These are phyloP conservation scores for Orussus abietinus DNA, from an alignment of 1,140 invertebrate genomes.

Conservation along the genomic window DNA sequence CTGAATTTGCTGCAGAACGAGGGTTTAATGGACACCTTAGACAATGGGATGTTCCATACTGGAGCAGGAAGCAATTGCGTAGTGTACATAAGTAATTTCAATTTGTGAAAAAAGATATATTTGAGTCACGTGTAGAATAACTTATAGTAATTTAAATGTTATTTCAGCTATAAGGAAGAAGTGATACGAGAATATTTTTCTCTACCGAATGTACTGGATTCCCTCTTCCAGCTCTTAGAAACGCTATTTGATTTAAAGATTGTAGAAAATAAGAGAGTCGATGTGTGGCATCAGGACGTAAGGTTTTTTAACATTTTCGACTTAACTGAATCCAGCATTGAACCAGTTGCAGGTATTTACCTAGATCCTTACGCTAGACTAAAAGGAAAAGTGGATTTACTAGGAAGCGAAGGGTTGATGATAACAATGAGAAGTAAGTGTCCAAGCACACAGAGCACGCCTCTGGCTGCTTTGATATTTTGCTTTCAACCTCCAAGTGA, in stretches of 20 bases:
- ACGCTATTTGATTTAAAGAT: conserved; percentile 81
- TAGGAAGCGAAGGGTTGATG: conserved; percentile 64
- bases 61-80: conserved; percentile 69
- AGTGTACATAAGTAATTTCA: conserved; percentile 59
- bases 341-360: conserved; percentile 75
- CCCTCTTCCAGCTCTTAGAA: conserved; percentile 71
- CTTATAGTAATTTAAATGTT: conserved; percentile 11
- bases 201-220: conserved; percentile 69
- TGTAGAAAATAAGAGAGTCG: conserved; percentile 58
- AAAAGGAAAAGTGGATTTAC: conserved; percentile 58
- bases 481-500: conserved; percentile 67
- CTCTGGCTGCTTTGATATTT: conserved; percentile 76
- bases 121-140: background rate
- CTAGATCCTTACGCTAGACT: conserved; percentile 75
- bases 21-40: conserved; percentile 70
- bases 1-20: conserved; percentile 69
- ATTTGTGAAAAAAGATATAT: conserved; percentile 5
- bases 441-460: conserved; percentile 57
- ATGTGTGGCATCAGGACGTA: conserved; percentile 84
- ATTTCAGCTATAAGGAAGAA: conserved; percentile 63
- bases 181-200: conserved; percentile 80
- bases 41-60: conserved; percentile 85
- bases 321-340: conserved; percentile 55
- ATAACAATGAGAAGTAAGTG: conserved; percentile 67
- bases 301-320: conserved; percentile 80